Base-by-base conservation (phyloP, 2,888 invertebrate species). In the Zygothrica quintamaculata region DNA sequence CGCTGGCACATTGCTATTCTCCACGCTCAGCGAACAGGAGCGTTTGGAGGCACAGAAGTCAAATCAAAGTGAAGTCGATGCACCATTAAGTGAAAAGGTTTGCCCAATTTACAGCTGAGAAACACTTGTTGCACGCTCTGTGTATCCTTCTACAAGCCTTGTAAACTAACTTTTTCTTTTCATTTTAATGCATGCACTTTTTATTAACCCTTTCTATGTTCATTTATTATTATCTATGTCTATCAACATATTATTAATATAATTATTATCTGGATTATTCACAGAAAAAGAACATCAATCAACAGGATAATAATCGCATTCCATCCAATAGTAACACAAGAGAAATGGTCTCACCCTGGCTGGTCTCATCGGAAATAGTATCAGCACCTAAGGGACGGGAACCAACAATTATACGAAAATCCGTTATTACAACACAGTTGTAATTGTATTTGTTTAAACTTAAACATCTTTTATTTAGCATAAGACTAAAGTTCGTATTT, bases 381-480 rank as follows among this genome's bases (percentile, higher is more conserved):
- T 94, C 95, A 40, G 92, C 93, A 64, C 94, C 77, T 93, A 95
- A 88, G 93, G 93, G 87, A 92, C 93, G 84, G 92, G 93, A 94
- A 68, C 94, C 94, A 43, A 93, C 94, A 52, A 95, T 96, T 74
- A 94, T 96, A 87, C 93, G 96, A 77, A 96, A 96, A 92, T 96
- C 96, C 65, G 96, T 96, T 85, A 96, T 96, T 80, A 96, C 96
- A 71, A 96, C 96, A 66, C 96, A 96, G 91, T 93, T 96, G 82
- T 95, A 92, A 92, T 80, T 78, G 66, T 22, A 22, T 22, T 76
- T 82, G 67, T 75, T 75, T 79, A 72, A 62, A 43, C 58, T 51
- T 42, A 65, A 64, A 13, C 22, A 31, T 59, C n/a, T 65, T 71
- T 77, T 72, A 55, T 39, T 4, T 80, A 22, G 18, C 18, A 22